These are phyloP conservation scores for Oncorhynchus mykiss DNA, from an alignment of 2,113 vertebrate genomes.

Conservation along the genomic window DNA sequence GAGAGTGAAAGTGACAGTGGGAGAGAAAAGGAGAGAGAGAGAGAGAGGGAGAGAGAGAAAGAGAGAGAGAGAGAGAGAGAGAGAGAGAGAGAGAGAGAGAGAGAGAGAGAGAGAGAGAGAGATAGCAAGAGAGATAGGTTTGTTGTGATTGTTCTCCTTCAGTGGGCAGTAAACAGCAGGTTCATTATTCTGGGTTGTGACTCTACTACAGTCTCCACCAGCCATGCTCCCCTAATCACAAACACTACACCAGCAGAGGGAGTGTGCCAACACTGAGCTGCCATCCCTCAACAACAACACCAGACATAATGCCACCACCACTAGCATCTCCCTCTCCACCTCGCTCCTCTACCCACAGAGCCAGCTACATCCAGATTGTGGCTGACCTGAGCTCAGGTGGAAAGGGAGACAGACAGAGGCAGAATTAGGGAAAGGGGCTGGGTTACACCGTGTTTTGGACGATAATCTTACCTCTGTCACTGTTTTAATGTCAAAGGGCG, in stretches of 20 bases:
- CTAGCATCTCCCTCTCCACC: neutral
- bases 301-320: slow-evolving; percentile 32
- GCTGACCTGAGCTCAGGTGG: neutral
- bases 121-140: neutral
- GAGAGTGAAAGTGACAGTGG: neutral
- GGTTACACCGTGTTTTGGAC: neutral
- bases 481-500: slow-evolving; percentile 1
- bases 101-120: neutral
- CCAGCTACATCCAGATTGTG: neutral
- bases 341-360: neutral
- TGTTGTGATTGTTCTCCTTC: slow-evolving; percentile 16
- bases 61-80: neutral
- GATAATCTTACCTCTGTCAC: neutral
- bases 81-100: slow-evolving; percentile 31
- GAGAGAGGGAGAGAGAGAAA: neutral
- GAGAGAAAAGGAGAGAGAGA: slow-evolving; percentile 18
- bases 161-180: slow-evolving; percentile 46
- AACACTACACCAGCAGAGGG: neutral
- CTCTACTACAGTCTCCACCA: neutral
- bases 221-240: neutral
- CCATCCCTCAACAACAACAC: slow-evolving; percentile 16
- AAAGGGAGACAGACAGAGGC: neutral
- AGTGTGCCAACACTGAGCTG: slow-evolving; percentile 10
- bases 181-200: slow-evolving; percentile 54
- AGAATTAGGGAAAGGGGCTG: neutral